These are phyloP conservation scores for Coracias cyanogaster DNA, from an alignment of 2,797 vertebrate genomes.

Conservation along the genomic window DNA sequence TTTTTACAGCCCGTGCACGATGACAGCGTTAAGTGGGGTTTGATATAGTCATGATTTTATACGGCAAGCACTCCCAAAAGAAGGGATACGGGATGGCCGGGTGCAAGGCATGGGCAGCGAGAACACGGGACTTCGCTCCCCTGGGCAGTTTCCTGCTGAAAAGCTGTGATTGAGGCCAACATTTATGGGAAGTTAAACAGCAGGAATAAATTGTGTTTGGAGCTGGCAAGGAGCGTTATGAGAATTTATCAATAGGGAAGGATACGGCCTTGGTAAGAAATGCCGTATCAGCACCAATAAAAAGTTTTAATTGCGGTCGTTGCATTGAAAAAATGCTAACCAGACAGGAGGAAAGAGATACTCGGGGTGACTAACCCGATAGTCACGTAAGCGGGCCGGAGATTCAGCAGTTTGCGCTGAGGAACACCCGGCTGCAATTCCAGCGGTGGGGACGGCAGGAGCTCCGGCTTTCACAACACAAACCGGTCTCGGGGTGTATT, in stretches of 20 bases:
- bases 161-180: background rate
- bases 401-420: background rate
- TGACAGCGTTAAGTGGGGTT: background rate
- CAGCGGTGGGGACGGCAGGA: fast-evolving
- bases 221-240: background rate
- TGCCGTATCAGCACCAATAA: slow-evolving; percentile 22
- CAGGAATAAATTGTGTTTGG: background rate
- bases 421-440: background rate
- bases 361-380: background rate
- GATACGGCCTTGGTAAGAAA: background rate
- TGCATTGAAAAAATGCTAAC: background rate
- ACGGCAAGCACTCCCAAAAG: background rate
- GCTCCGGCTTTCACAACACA: background rate
- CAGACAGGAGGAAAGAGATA: background rate
- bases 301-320: background rate
- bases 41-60: background rate
- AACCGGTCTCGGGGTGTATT: fast-evolving
- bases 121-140: background rate
- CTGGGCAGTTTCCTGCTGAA: background rate
- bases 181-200: background rate
- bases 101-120: background rate
- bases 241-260: background rate
- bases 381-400: background rate
- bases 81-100: fast-evolving
- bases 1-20: background rate